Evolutionary conservation across 2,113 vertebrate species (phyloP).

Genomic region (Vanacampus margaritifer): DNA sequence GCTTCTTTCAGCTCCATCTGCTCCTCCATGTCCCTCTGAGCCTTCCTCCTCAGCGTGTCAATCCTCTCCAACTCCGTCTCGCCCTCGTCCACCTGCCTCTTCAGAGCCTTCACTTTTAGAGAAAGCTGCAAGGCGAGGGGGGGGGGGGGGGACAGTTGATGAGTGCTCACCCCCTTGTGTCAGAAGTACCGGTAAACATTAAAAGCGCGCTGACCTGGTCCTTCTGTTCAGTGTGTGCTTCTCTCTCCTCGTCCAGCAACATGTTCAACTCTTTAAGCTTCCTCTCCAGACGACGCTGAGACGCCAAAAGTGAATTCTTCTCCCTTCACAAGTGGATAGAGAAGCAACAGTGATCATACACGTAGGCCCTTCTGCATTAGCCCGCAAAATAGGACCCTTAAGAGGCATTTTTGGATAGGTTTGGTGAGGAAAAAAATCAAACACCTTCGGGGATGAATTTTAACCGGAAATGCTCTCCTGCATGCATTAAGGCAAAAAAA

Average conservation of each 20-base stretch:
- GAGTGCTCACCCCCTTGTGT: not conserved
- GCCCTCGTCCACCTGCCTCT: slow-evolving; percentile 89
- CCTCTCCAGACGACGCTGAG: slow-evolving; percentile 86
- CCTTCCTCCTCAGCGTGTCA: slow-evolving; percentile 82
- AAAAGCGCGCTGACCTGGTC: slow-evolving; percentile 78
- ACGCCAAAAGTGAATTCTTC: slow-evolving; percentile 77
- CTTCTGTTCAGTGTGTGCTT: slow-evolving; percentile 83
- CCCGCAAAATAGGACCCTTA: no score
- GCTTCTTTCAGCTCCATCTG: slow-evolving; percentile 87
- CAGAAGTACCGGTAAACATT: not conserved
- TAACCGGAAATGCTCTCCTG: no score
- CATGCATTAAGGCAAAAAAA: no score
- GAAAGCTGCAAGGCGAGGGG: slow-evolving; percentile 71
- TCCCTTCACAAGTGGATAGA: slow-evolving; percentile 70
- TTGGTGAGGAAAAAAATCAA: no score
- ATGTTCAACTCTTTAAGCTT: slow-evolving; percentile 90
- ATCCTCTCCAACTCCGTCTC: slow-evolving; percentile 90
- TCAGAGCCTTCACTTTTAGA: slow-evolving; percentile 88
- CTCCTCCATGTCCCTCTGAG: slow-evolving; percentile 88
- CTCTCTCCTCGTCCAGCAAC: slow-evolving; percentile 87
- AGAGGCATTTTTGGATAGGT: no score
- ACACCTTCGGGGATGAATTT: no score
- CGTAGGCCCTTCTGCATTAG: no score
- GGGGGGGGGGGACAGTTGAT: not conserved
- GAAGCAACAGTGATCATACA: not conserved